Conservation (phyloP, 2,113 vertebrate species). For the Nettapus auritus region DNA sequence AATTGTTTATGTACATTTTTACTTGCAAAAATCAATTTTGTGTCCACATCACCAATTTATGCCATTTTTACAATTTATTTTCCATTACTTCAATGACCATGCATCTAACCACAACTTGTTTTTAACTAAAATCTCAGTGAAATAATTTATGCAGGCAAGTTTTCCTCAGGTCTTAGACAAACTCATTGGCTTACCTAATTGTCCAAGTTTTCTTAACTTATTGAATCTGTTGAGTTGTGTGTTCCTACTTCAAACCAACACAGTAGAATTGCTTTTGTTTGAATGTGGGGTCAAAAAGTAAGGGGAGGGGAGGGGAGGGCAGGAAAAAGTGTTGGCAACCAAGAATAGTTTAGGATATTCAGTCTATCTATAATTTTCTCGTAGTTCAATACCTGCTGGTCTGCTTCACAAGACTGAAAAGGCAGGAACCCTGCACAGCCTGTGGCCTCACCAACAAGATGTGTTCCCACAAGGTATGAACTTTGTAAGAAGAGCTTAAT, state of each 20-base stretch:
- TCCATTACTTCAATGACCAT: background rate
- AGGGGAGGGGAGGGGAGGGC: no score
- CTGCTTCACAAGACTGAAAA: background rate
- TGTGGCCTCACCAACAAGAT: fast-evolving
- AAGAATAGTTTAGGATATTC: background rate
- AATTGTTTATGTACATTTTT: background rate
- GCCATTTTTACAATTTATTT: background rate
- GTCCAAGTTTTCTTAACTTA: background rate
- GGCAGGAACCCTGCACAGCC: background rate
- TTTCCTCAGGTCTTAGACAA: background rate
- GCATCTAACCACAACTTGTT: background rate
- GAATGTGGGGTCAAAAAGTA: background rate
- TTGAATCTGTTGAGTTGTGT: background rate
- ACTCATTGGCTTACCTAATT: background rate
- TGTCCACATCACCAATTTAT: background rate
- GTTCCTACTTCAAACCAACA: background rate
- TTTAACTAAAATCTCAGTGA: background rate
- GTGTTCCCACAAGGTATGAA: background rate
- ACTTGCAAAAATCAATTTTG: background rate
- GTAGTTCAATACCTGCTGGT: background rate
- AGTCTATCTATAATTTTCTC: background rate
- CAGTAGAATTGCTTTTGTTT: background rate
- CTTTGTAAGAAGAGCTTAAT: background rate
- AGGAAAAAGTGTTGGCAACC: background rate
- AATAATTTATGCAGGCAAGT: background rate